Evolutionary conservation across 2,113 vertebrate genomes (phyloP).

Genomic region (Nycticebus coucang): DNA sequence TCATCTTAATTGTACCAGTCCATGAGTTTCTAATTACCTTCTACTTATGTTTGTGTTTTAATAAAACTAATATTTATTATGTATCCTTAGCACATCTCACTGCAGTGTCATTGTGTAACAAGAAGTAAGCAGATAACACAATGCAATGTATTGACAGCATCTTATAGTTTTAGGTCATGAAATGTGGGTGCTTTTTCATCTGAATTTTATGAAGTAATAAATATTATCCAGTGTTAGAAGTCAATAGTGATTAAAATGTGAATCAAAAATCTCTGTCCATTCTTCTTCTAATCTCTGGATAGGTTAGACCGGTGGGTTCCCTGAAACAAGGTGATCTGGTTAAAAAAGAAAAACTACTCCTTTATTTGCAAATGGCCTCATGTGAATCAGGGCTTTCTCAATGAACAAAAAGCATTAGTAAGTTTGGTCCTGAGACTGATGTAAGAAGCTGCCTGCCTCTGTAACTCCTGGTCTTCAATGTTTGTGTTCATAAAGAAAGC

Average conservation of each 20-base stretch:
- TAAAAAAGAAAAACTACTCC: neutral
- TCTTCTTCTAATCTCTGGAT: neutral
- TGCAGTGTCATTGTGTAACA: neutral
- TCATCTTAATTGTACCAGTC: neutral
- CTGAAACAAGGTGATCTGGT: neutral
- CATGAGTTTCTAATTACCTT: conserved; percentile 15
- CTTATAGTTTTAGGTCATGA: neutral
- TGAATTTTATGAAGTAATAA: conserved; percentile 28
- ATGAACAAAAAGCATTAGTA: neutral
- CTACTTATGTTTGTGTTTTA: conserved; percentile 2
- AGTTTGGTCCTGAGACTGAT: too few relatives aligned
- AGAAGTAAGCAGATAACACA: neutral
- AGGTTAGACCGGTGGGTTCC: neutral
- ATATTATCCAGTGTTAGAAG: neutral
- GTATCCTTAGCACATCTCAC: neutral
- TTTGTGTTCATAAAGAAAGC: neutral
- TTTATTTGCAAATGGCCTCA: neutral
- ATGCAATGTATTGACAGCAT: neutral
- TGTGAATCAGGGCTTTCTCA: neutral
- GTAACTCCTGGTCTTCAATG: neutral
- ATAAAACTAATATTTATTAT: conserved; percentile 7
- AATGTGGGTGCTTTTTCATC: neutral
- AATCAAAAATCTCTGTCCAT: neutral
- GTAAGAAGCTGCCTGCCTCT: neutral
- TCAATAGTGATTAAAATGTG: conserved; percentile 30